Evolutionary conservation across 2,888 invertebrate genomes (phyloP), one percentile per base, ranked within the genome.

Genomic region (Melanophora roralis): DNA sequence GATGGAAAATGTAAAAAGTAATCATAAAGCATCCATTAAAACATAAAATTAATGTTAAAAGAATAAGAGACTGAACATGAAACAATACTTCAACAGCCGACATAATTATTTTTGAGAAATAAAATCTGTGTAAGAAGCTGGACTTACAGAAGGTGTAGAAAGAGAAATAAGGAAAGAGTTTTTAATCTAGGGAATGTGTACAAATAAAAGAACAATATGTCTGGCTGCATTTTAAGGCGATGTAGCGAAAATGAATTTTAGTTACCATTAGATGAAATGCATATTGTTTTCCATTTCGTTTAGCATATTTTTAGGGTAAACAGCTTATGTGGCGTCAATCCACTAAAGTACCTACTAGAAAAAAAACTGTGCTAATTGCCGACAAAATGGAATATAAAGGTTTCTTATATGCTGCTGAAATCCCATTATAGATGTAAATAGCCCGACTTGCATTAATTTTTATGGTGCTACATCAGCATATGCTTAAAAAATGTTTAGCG

Each of bases 211-310:
- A 36, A 32, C 57, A 4, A 21, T 36, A 19, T 49, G 43, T 59
- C 40, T 75, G 60, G 60, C 5, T 60, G 62, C 55, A 57, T 68
- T 67, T 38, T 64, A 72, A 69, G 80, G 80, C 76, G 76, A 49
- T 65, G 76, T 76, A 68, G 38, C 80, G 76, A 72, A 80, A 76
- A 57, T 80, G 73, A 76, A 80, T 80, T 80, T 80, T 73, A 68
- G 57, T 80, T 80, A 80, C 76, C 68, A 59, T 57, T 57, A 45
- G 38, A 36, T 21, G 38, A 36, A 53, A 8, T n/a, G 6, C n/a
- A 40, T 34, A 34, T 16, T 4, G 5, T n/a, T 27, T 27, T 14
- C 8, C 27, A 11, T 40, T 36, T 16, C 32, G 12, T 12, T 32
- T 53, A 51, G 60, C 53, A 60, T 57, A 51, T 32, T 64, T 49